Base-by-base conservation (phyloP, 2,888 invertebrate genomes). In the Biston stratarius region DNA sequence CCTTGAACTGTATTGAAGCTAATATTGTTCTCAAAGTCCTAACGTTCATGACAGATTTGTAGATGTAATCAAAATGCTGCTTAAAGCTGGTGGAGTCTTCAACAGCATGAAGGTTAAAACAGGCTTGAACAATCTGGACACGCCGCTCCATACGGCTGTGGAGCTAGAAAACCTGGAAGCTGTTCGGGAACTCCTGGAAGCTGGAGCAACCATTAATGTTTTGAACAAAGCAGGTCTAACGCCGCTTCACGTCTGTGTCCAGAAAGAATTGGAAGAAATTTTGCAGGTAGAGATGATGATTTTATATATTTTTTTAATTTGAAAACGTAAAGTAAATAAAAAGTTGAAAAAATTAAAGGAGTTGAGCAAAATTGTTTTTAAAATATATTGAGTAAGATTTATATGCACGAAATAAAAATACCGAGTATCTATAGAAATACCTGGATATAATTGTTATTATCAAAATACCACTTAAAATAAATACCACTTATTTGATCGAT, bases 131-230 rank as follows among this genome's bases (percentile, higher is more conserved):
- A 77, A 73, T 40, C 10, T 74, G 64, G 87, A 90, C 24, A 94
- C 94, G 0, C 94, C 95, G 0, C 83, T 95, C 0, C 95, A 95
- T 71, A 94, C 92, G 0, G 95, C 95, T 0, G 94, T 94, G 0
- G 86, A 90, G 53, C 77, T 94, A 2, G 89, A 87, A 6, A 91
- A 87, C 53, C 68, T 89, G 42, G 89, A 92, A 0, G 91, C 91
- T 3, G 91, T 94, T 1, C 83, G 83, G 11, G 83, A 88, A 49
- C 80, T 95, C 0, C 76, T 95, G 6, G 82, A 89, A 1, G 84
- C 88, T 10, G 94, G 92, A 0, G 92, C 89, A 0, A 87, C 86
- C 0, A 86, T 92, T 0, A 84, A 86, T 3, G 88, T 88, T 42
- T 82, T 91, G 9, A 92, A 95, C 70, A 79, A 79, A 11, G 83